Conservation (phyloP, 2,797 vertebrate species). For the Eremophila alpestris region DNA sequence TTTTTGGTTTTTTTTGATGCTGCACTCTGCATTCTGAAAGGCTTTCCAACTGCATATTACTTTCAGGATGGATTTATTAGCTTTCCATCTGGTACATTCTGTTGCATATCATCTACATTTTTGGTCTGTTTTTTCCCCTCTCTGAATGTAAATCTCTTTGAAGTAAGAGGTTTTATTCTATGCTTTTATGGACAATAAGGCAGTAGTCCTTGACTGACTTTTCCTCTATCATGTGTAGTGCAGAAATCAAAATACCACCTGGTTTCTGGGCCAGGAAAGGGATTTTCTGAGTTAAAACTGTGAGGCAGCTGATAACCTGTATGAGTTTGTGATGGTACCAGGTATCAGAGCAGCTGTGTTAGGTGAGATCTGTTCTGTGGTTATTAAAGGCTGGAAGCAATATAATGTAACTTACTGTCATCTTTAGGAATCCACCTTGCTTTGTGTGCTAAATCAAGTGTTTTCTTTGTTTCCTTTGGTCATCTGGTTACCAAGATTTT, state of each 20-base stretch:
- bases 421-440: neutral
- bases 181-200: neutral
- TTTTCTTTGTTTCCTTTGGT: neutral
- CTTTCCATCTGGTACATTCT: neutral
- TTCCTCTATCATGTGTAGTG: fast-evolving
- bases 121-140: neutral
- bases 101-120: neutral
- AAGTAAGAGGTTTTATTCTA: neutral
- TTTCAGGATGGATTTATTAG: neutral
- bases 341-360: neutral
- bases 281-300: neutral
- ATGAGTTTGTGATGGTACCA: fast-evolving
- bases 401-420: neutral
- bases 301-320: neutral
- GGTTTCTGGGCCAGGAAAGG: neutral
- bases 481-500: neutral
- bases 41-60: neutral
- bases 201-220: neutral
- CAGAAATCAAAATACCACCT: neutral
- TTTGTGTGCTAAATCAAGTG: neutral
- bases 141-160: neutral
- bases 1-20: neutral
- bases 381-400: neutral
- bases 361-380: too few species aligned
- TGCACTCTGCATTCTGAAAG: neutral